phyloP scores from a whole-genome alignment of 92 coral and sea anemone species.

The Palythoa caribaeorum region DNA sequence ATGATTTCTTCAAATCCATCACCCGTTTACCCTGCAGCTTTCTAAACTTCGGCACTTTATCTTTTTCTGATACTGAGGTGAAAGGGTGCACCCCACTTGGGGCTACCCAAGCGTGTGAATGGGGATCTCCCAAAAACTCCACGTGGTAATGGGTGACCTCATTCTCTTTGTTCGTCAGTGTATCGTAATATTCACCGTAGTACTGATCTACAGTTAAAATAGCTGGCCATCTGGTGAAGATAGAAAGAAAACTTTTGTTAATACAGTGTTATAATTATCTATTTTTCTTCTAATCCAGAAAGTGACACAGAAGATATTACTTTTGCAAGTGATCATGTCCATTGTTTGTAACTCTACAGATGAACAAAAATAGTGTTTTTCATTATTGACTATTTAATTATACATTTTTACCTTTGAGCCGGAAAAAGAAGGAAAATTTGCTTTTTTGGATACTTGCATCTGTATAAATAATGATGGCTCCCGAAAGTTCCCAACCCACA shows the following conservation, averaged over 20 bases:
- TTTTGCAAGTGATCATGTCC: too few species aligned
- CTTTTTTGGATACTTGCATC: too few species aligned
- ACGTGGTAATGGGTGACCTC: slow-evolving; percentile 94
- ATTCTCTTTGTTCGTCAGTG: slow-evolving; percentile 84
- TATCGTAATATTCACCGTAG: slow-evolving; percentile 92
- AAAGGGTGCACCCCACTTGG: slow-evolving; percentile 80
- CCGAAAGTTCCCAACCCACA: too few species aligned
- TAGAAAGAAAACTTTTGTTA: background rate
- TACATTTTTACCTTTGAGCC: too few species aligned
- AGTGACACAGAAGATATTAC: too few species aligned
- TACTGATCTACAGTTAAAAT: slow-evolving; percentile 87
- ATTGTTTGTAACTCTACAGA: too few species aligned
- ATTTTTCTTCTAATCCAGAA: too few species aligned
- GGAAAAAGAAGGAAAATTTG: too few species aligned
- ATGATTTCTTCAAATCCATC: slow-evolving; percentile 73
- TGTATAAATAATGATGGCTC: too few species aligned
- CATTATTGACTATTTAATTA: too few species aligned
- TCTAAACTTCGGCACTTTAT: slow-evolving; percentile 68
- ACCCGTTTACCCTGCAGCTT: slow-evolving; percentile 61
- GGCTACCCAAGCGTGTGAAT: slow-evolving; percentile 88
- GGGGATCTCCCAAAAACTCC: slow-evolving; percentile 91
- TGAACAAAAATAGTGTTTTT: too few species aligned
- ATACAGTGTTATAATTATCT: too few species aligned
- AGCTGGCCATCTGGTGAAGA: slow-evolving; percentile 88
- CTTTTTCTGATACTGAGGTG: slow-evolving; percentile 68